Conservation (phyloP, 1,140 invertebrate species). For the Pogonus chalceus region DNA sequence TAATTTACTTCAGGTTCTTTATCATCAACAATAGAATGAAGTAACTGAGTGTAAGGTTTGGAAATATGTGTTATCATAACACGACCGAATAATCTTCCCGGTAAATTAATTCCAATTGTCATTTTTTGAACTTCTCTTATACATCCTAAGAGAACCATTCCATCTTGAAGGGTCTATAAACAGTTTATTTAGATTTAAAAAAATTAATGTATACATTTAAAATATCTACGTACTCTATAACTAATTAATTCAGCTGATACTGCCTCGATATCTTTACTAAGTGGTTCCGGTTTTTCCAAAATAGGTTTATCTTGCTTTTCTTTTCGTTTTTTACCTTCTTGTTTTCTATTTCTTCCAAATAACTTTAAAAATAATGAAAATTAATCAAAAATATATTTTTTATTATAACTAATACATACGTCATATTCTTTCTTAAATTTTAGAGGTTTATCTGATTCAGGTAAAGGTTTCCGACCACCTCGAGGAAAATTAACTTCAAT, state of each 20-base stretch:
- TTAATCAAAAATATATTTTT: not conserved
- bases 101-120: constrained; percentile 45
- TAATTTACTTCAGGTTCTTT: constrained; percentile 34
- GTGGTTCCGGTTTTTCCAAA: not conserved
- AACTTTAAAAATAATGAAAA: not conserved
- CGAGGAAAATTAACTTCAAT: constrained; percentile 5
- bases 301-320: not conserved
- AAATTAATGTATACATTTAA: not conserved
- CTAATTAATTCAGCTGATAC: not conserved
- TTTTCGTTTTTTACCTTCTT: not conserved
- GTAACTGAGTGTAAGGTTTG: constrained; percentile 44
- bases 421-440: not conserved
- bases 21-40: constrained; percentile 39
- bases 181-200: constrained; percentile 13
- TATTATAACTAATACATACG: not conserved
- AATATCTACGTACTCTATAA: not conserved
- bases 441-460: not conserved
- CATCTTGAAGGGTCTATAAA: constrained; percentile 42
- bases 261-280: not conserved
- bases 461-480: not conserved
- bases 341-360: not conserved
- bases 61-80: constrained; percentile 50
- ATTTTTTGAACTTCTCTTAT: constrained; percentile 41
- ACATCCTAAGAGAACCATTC: constrained; percentile 45
- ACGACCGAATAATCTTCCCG: constrained; percentile 42